Evolutionary conservation across 2,113 vertebrate genomes (phyloP).

Genomic region (Pangasianodon hypophthalmus): DNA sequence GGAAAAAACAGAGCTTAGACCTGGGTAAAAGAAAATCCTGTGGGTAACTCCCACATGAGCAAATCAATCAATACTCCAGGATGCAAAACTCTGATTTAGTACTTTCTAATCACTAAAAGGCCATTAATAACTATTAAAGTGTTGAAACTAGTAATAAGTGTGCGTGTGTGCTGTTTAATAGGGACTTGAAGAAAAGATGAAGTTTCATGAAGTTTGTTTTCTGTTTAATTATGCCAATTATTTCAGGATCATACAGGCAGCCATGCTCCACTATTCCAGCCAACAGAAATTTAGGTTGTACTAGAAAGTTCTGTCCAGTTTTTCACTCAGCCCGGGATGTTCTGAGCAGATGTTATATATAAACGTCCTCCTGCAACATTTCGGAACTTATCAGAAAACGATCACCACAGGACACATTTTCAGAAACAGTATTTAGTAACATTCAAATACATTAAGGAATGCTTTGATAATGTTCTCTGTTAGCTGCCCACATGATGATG

Average conservation of each 20-base stretch:
- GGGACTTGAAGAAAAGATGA: too few relatives aligned
- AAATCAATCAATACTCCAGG: constrained; percentile 32
- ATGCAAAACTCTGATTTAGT: constrained; percentile 11
- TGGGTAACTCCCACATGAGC: constrained; percentile 39
- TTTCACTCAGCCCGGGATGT: background rate
- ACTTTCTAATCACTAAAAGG: constrained; percentile 25
- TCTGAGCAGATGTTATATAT: background rate
- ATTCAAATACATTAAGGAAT: background rate
- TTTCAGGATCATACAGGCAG: background rate
- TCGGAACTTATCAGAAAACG: background rate
- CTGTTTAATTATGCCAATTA: background rate
- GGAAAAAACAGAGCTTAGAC: constrained; percentile 19
- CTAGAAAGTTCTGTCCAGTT: background rate
- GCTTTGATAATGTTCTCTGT: background rate
- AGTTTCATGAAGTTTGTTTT: background rate
- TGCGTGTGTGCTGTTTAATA: background rate
- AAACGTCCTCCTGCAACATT: background rate
- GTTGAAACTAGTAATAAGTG: background rate
- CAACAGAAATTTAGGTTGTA: background rate
- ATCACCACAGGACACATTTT: background rate
- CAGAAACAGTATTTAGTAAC: background rate
- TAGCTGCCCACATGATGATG: background rate
- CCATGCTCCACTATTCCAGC: background rate
- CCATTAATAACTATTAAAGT: constrained; percentile 33
- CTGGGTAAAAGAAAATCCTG: constrained; percentile 47